Percentiles rank a stretch among this genome's conserved stretches.
phyloP scores from a whole-genome alignment of 2,888 invertebrate genomes.

The Drosophila demipolita region DNA sequence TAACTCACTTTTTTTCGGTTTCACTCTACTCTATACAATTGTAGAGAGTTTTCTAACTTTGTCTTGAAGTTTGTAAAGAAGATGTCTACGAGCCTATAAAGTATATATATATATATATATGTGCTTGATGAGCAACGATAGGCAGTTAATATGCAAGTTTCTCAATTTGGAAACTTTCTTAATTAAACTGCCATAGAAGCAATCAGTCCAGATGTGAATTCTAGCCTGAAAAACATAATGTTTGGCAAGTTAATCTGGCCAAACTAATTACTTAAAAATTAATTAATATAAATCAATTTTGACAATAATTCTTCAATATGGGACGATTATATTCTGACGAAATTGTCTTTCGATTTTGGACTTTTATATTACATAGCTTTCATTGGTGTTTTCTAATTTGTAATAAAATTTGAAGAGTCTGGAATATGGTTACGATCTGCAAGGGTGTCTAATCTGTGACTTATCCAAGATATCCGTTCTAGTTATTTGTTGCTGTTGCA shows the following conservation, averaged over 20 bases:
- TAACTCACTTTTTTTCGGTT: conserved; percentile 20
- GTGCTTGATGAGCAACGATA: neutral
- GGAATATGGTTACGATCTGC: neutral
- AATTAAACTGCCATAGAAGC: neutral
- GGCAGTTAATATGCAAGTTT: neutral
- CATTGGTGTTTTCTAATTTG: neutral
- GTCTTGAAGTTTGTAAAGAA: neutral
- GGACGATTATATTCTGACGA: neutral
- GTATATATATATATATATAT: neutral
- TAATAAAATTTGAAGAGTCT: neutral
- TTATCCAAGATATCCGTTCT: neutral
- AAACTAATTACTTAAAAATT: no score
- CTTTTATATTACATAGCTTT: neutral
- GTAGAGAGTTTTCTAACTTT: neutral
- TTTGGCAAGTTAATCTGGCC: neutral
- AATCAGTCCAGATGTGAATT: neutral
- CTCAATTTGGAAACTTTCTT: neutral
- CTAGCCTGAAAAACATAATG: neutral
- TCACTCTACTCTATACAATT: neutral
- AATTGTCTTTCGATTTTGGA: no score
- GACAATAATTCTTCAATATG: neutral
- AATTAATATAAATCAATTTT: neutral
- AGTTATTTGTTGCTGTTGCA: neutral
- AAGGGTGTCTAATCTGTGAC: neutral
- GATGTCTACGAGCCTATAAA: neutral